Evolutionary conservation across 2,797 vertebrate species (phyloP).

Genomic region (Telmatherina bonti): DNA sequence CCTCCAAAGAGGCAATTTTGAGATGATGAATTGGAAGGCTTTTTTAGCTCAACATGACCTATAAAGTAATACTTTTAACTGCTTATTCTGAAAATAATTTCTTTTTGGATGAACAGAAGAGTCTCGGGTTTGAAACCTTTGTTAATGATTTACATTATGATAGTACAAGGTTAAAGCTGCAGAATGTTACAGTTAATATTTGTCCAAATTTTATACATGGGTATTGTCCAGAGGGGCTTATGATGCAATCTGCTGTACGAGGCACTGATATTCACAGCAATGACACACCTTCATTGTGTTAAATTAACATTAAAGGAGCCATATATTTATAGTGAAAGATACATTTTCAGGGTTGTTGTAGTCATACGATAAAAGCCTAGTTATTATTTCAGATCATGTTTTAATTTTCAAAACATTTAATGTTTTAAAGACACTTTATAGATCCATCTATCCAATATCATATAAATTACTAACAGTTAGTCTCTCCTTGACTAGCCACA

Average conservation of each 20-base stretch:
- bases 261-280: neutral
- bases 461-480: too few species aligned
- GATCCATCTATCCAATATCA: too few species aligned
- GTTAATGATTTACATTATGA: neutral
- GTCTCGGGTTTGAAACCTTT: neutral
- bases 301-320: neutral
- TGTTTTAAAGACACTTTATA: neutral
- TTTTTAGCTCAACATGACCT: too few species aligned
- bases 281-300: neutral
- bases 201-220: neutral
- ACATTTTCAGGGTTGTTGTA: too few species aligned
- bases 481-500: too few species aligned
- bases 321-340: neutral
- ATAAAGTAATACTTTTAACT: too few species aligned
- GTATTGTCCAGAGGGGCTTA: neutral
- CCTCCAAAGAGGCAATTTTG: slow-evolving; percentile 24
- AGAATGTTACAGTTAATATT: too few species aligned
- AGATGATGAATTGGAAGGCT: slow-evolving; percentile 32
- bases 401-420: neutral
- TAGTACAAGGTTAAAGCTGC: too few species aligned
- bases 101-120: neutral
- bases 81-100: neutral
- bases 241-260: too few species aligned
- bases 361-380: too few species aligned
- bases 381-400: neutral